These are phyloP conservation scores for Gerris lacustris DNA, from an alignment of 2,888 invertebrate species.

Conservation along the genomic window DNA sequence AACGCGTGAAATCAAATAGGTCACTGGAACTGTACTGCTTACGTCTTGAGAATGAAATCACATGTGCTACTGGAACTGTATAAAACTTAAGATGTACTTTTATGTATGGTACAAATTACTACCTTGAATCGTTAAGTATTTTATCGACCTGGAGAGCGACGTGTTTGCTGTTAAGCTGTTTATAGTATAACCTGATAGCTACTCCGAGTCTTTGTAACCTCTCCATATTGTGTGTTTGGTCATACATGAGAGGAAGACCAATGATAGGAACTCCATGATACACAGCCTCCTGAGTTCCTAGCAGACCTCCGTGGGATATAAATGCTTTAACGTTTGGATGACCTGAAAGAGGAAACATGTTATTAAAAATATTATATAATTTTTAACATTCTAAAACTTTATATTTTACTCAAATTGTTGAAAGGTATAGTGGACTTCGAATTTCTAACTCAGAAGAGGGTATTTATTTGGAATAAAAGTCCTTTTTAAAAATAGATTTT, in stretches of 20 bases:
- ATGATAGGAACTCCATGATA: constrained; percentile 13
- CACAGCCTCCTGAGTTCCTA: constrained; percentile 12
- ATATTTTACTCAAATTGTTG: too few relatives aligned
- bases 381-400: too few relatives aligned
- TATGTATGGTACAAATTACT: too few relatives aligned
- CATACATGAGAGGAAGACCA: constrained; percentile 7
- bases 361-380: neutral
- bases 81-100: too few relatives aligned
- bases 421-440: too few relatives aligned
- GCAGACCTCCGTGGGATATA: constrained; percentile 9
- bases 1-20: too few relatives aligned
- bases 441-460: too few relatives aligned
- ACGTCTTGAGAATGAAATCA: too few relatives aligned
- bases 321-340: constrained; percentile 13
- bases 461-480: too few relatives aligned
- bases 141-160: constrained; percentile 18
- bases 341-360: constrained; percentile 4
- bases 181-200: neutral
- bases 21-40: too few relatives aligned
- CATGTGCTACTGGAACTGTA: too few relatives aligned
- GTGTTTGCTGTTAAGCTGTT: neutral
- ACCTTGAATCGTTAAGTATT: constrained; percentile 4
- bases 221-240: neutral
- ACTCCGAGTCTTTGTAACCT: constrained; percentile 2
- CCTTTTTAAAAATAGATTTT: too few relatives aligned